Evolutionary conservation across 2,113 vertebrate species (phyloP).

Genomic region (Xiphophorus hellerii): DNA sequence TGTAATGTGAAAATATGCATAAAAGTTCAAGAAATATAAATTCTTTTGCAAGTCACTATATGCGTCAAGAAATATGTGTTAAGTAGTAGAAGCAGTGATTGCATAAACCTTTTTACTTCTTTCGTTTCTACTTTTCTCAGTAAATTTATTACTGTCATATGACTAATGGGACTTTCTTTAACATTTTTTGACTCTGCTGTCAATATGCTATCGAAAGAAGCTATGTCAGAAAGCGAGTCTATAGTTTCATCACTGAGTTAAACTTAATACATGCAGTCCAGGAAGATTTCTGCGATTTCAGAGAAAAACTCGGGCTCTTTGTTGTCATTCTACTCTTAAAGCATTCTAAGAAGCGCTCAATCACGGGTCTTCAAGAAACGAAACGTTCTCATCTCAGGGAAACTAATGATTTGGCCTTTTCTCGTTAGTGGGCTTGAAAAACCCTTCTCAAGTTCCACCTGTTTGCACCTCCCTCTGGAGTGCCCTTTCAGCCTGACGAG

Average conservation of each 20-base stretch:
- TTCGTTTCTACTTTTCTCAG: neutral
- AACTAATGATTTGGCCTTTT: slow-evolving; percentile 8
- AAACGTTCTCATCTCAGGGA: neutral
- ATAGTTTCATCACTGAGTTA: neutral
- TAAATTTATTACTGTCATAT: neutral
- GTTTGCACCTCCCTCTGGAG: slow-evolving; percentile 41
- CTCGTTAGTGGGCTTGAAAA: slow-evolving; percentile 15
- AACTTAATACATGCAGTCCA: neutral
- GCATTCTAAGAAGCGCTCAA: neutral
- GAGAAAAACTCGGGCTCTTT: neutral
- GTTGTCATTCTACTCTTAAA: neutral
- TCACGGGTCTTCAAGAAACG: neutral
- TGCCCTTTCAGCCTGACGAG: slow-evolving; percentile 49
- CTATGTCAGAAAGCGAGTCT: neutral
- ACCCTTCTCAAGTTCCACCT: slow-evolving; percentile 20
- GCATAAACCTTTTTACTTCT: neutral
- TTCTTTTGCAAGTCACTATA: too few relatives aligned
- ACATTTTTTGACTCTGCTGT: neutral
- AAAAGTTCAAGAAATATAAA: too few relatives aligned
- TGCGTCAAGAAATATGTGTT: too few relatives aligned
- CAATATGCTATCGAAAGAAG: neutral
- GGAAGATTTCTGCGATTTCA: neutral
- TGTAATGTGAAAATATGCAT: too few relatives aligned
- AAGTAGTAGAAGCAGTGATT: neutral
- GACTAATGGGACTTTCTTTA: neutral